Conservation (phyloP, 1,140 invertebrate genomes). For the Drosophila elegans region DNA sequence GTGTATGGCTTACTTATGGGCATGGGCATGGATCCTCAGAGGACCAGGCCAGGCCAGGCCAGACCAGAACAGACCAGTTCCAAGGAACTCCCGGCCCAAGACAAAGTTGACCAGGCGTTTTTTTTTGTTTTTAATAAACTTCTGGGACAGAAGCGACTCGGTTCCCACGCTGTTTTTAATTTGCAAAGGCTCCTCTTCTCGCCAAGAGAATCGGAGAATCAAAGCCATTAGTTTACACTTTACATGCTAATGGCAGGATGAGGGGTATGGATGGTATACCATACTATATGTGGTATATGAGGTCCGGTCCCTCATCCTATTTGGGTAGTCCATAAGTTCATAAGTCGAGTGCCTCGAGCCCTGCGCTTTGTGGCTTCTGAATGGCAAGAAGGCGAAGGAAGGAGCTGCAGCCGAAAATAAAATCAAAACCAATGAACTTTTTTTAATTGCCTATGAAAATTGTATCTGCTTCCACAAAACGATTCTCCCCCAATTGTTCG, state of each 20-base stretch:
- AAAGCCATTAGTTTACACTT: slow-evolving; percentile 83
- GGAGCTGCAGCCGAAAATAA: slow-evolving; percentile 15
- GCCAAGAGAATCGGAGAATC: slow-evolving; percentile 51
- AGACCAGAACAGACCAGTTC: slow-evolving; percentile 53
- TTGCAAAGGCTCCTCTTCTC: slow-evolving; percentile 28
- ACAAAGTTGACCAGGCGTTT: slow-evolving; percentile 60
- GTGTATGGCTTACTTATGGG: slow-evolving; percentile 81
- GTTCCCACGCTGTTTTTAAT: slow-evolving; percentile 78
- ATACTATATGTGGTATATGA: slow-evolving; percentile 1
- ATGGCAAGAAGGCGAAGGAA: neutral
- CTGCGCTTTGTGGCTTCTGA: slow-evolving; percentile 41
- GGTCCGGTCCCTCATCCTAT: slow-evolving; percentile 5
- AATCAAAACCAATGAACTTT: slow-evolving; percentile 79
- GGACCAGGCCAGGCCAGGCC: neutral
- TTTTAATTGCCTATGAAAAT: slow-evolving; percentile 81
- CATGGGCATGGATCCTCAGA: neutral
- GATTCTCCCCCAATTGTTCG: slow-evolving; percentile 14
- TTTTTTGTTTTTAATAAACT: slow-evolving; percentile 73
- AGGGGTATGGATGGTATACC: slow-evolving; percentile 7
- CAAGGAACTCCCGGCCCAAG: slow-evolving; percentile 69
- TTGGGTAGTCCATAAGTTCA: too few relatives aligned
- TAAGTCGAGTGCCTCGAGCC: slow-evolving; percentile 28
- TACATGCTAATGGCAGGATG: slow-evolving; percentile 76
- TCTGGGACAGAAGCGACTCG: slow-evolving; percentile 52
- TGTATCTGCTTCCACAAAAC: slow-evolving; percentile 22